Percentiles rank a stretch among this genome's conserved stretches.
Conservation (phyloP, 2,888 invertebrate genomes). For the Bruchidius siliquastri region DNA sequence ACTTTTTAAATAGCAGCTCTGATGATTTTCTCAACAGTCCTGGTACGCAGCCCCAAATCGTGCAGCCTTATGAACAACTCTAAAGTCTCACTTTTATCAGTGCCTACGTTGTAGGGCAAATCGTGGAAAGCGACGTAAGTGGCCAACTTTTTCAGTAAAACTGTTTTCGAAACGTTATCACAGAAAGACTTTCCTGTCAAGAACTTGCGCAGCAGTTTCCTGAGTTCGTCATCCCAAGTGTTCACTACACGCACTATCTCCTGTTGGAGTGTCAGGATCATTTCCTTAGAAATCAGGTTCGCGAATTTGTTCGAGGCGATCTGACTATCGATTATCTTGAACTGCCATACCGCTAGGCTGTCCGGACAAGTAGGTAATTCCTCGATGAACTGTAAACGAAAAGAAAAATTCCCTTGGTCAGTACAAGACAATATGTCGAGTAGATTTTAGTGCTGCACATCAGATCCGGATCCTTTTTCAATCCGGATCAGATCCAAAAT, state of each 20-base stretch:
- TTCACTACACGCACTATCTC: slow-evolving; percentile 53
- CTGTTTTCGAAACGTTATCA: slow-evolving; percentile 36
- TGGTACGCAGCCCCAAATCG: slow-evolving; percentile 12
- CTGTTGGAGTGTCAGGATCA: slow-evolving; percentile 59
- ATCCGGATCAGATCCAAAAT: no score
- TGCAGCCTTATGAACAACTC: slow-evolving; percentile 29
- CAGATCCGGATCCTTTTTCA: no score
- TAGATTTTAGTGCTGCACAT: no score
- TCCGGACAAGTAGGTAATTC: slow-evolving; percentile 48
- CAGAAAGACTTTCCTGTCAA: slow-evolving; percentile 46
- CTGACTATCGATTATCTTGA: slow-evolving; percentile 61
- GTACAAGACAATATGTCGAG: neutral
- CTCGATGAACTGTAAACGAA: slow-evolving; percentile 34
- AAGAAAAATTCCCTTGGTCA: slow-evolving; percentile 10
- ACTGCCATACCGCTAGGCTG: slow-evolving; percentile 66
- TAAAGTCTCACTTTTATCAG: slow-evolving; percentile 33
- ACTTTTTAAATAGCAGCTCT: slow-evolving; percentile 7
- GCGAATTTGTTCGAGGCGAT: slow-evolving; percentile 41
- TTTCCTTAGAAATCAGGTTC: slow-evolving; percentile 57
- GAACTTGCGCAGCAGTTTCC: slow-evolving; percentile 47
- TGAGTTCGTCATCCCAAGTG: slow-evolving; percentile 48
- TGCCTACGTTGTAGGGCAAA: slow-evolving; percentile 46
- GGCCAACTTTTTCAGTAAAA: slow-evolving; percentile 47
- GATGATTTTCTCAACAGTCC: slow-evolving; percentile 20
- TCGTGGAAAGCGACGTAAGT: slow-evolving; percentile 58